Evolutionary conservation across 2,888 invertebrate genomes (phyloP).

Genomic region (Mythimna pallens): DNA sequence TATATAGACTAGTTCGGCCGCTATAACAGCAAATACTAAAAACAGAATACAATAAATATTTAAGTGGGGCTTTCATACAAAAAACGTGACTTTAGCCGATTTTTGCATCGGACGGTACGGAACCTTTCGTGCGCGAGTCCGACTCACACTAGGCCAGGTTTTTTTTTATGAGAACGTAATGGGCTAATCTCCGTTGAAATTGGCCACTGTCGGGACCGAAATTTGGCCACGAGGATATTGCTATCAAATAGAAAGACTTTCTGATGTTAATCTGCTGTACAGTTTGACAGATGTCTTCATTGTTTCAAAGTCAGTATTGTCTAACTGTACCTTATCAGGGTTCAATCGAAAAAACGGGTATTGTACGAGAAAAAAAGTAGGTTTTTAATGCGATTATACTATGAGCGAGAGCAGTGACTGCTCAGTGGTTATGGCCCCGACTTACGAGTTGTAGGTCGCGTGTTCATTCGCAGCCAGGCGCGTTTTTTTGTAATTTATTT

Average conservation of each 20-base stretch:
- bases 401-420: not conserved
- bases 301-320: constrained; percentile 24
- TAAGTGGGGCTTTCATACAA: not conserved
- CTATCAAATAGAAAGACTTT: constrained; percentile 28
- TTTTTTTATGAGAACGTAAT: not conserved
- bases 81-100: no score
- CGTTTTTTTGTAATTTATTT: no score
- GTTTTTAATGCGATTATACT: not conserved
- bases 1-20: no score
- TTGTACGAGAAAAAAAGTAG: not conserved
- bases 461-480: no score
- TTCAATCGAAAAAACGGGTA: constrained; percentile 25
- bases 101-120: no score
- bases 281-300: constrained; percentile 43
- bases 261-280: constrained; percentile 29
- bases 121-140: no score
- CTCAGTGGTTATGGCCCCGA: no score
- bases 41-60: no score
- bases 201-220: not conserved
- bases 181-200: not conserved
- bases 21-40: no score
- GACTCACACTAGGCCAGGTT: no score
- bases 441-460: no score
- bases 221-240: constrained; percentile 3
- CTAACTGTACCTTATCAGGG: constrained; percentile 32